phyloP scores from a whole-genome alignment of 1,140 invertebrate genomes.

The Temnothorax longispinosus region DNA sequence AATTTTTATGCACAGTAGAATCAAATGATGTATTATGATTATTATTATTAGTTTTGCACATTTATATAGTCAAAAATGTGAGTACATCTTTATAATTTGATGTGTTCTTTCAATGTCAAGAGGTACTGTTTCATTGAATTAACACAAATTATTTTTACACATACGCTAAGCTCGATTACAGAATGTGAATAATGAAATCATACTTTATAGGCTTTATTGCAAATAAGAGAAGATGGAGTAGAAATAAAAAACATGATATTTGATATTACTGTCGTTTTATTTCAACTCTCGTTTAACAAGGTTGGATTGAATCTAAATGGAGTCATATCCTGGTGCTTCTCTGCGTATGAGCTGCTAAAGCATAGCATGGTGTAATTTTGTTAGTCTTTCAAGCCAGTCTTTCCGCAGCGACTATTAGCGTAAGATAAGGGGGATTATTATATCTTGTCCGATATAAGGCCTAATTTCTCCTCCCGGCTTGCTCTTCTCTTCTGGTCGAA shows the following conservation, averaged over 20 bases:
- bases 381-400: too few relatives aligned
- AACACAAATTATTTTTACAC: conserved; percentile 9
- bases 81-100: neutral
- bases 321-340: too few relatives aligned
- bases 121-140: conserved; percentile 5
- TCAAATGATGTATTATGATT: neutral
- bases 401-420: too few relatives aligned
- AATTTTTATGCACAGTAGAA: neutral
- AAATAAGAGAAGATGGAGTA: neutral
- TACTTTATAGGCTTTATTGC: conserved; percentile 15
- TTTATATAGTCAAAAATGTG: neutral
- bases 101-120: conserved; percentile 7
- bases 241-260: neutral
- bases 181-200: neutral
- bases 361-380: too few relatives aligned
- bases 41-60: conserved; percentile 10
- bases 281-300: too few relatives aligned
- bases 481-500: too few relatives aligned
- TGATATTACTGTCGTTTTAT: neutral
- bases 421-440: too few relatives aligned
- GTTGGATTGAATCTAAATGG: too few relatives aligned
- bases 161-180: neutral
- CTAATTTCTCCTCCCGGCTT: too few relatives aligned
- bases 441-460: too few relatives aligned
- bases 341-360: too few relatives aligned